These are phyloP conservation scores for Stratiomys singularior DNA, from an alignment of 2,888 invertebrate species.

Conservation along the genomic window DNA sequence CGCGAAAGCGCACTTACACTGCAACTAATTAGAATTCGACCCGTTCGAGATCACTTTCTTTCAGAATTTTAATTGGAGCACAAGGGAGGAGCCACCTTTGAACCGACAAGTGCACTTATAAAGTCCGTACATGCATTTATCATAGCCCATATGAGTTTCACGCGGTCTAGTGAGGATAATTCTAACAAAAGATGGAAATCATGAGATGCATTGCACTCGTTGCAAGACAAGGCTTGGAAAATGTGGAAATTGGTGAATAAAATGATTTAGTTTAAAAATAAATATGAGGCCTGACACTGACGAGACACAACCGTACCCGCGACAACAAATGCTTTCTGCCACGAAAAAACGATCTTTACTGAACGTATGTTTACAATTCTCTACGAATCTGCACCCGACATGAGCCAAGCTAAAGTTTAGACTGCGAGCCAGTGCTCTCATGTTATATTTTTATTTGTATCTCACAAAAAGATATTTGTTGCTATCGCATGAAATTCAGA, in stretches of 20 bases:
- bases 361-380: slow-evolving; percentile 41
- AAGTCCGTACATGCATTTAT: neutral
- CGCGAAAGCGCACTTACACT: neutral
- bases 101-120: neutral
- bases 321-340: neutral
- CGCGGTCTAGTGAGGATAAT: no score
- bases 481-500: no score
- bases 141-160: no score
- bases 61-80: neutral
- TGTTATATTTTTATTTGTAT: no score
- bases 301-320: neutral
- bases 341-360: slow-evolving; percentile 33
- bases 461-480: no score
- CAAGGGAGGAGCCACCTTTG: slow-evolving; percentile 27
- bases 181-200: neutral
- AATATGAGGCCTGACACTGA: slow-evolving; percentile 33
- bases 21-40: neutral
- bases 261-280: slow-evolving; percentile 31
- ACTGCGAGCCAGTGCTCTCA: slow-evolving; percentile 12
- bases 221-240: slow-evolving; percentile 16
- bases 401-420: slow-evolving; percentile 24
- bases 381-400: no score
- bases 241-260: neutral
- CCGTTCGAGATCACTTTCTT: slow-evolving; percentile 16
- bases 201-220: slow-evolving; percentile 2